Percentiles rank a stretch among this genome's conserved stretches.
Conservation (phyloP, 2,113 vertebrate genomes). For the Acanthochromis polyacanthus region DNA sequence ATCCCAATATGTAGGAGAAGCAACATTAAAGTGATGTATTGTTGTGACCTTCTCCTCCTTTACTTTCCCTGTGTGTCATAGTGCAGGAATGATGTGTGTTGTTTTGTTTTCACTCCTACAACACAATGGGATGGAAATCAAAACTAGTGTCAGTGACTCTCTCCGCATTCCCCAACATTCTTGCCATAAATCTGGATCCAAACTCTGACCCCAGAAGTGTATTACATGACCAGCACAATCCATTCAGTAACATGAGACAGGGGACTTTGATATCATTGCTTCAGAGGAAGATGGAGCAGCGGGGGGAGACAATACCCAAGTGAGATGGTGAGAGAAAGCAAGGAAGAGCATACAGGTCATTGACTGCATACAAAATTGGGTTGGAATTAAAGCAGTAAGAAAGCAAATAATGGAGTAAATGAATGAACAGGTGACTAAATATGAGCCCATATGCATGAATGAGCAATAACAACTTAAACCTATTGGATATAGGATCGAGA, state of each 20-base stretch:
- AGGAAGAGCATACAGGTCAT: background rate
- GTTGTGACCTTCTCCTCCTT: background rate
- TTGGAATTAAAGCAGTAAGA: no score
- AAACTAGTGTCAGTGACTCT: background rate
- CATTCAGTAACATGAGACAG: conserved; percentile 14
- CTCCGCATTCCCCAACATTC: background rate
- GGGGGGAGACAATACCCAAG: background rate
- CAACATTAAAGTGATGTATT: conserved; percentile 29
- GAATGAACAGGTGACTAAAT: no score
- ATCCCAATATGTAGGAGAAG: background rate
- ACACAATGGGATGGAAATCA: conserved; percentile 22
- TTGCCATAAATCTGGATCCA: conserved; percentile 31
- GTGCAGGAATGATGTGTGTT: conserved; percentile 18
- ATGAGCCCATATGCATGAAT: no score
- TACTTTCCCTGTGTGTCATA: conserved; percentile 1
- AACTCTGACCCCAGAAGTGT: conserved; percentile 14
- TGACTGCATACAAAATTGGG: no score
- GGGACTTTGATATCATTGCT: background rate
- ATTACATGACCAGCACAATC: background rate
- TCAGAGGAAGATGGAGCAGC: background rate
- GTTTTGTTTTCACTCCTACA: conserved; percentile 43
- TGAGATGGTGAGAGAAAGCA: background rate
- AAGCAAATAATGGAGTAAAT: no score
- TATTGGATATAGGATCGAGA: no score
- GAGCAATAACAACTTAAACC: no score